Base-by-base conservation (phyloP, 2,888 invertebrate genomes). In the Gnatocerus cornutus region DNA sequence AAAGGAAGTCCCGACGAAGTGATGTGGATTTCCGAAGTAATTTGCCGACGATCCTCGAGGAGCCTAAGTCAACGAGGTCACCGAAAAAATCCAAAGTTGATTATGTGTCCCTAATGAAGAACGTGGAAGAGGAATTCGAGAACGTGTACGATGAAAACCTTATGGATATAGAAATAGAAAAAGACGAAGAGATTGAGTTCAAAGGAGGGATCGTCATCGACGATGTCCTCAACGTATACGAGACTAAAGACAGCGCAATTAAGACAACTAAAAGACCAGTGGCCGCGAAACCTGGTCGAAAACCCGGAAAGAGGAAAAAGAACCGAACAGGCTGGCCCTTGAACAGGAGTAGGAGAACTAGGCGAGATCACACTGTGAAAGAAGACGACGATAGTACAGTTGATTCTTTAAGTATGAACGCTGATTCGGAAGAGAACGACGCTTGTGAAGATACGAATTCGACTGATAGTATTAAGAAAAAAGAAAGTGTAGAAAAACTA, bases 241-340 rank as follows among this genome's bases (percentile, higher is more conserved):
- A 88, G 43, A 76, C 69, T 78, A 86, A 77, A 87, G 88, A 69
- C 46, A 48, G 9, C 14, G 43, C 16, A 12, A 45, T 37, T 13
- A 61, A 55, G 9, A 39, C 67, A 70, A 16, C 45, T 41, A 62
- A 68, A 21, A 21, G 50, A 33, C 29, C 29, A 1, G 48, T 46
- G 4, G 30, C 21, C 6, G 52, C 21, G 16, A 67, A 52, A 37
- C 71, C 71, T n/a, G 83, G 73, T 75, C 83, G 76, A 74, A 84
- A 76, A 78, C 85, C 76, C 0, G 80, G 81, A 48, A 85, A 87
- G 58, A 90, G 90, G 80, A 89, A 90, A 82, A 91, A 91, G 82
- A 94, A 94, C 83, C 87, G 90, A 70, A 95, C 95, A 0, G 95
- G 95, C 6, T 95, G 95, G 95, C 95, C 95, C 0, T 10, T 55